Evolutionary conservation across 2,888 invertebrate genomes (phyloP), one percentile per base, ranked within the genome.

Genomic region (Nemoura dubitans): DNA sequence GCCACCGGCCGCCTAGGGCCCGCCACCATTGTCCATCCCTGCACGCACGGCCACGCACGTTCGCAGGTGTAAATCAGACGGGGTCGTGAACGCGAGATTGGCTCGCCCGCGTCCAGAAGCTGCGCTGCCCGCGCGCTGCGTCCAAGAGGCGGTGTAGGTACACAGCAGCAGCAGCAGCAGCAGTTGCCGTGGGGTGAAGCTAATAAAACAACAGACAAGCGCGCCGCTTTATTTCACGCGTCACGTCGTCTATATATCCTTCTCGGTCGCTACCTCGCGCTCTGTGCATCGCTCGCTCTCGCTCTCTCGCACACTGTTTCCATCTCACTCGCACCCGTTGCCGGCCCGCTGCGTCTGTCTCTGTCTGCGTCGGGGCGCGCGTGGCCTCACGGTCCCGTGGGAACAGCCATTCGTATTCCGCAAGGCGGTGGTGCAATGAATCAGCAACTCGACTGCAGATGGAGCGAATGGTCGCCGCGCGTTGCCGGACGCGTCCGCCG

Each of bases 201-300:
- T 59, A 59, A 59, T 59, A 59, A 59, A 59, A 59, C 59, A 59
- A 59, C 59, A 59, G 59, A 59, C 59, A 59, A 59, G 59, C 59
- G 59, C 6, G 6, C 16, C 59, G 59, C 59, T 59, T 59, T 59
- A 59, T 59, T 59, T 59, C 59, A 59, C 59, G 59, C 59, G 59
- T 59, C 59, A 59, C 59, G 59, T 59, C 6, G 6, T 21, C 59
- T 59, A 59, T 59, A 59, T 59, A 59, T 59, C 59, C 59, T 59
- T 59, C 59, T 10, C 59, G 16, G 59, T 59, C 59, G 14, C 59
- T 59, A 36, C 36, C 59, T 59, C 59, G 59, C 21, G 14, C 59
- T 21, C 36, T n/a, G 36, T 3, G 16, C 21, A 21, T 59, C 16
- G 59, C 59, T 10, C 2, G 3, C 59, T 36, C 36, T 36, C 36